These are phyloP conservation scores for Holacanthus passer DNA, from an alignment of 2,113 vertebrate species.

Conservation along the genomic window DNA sequence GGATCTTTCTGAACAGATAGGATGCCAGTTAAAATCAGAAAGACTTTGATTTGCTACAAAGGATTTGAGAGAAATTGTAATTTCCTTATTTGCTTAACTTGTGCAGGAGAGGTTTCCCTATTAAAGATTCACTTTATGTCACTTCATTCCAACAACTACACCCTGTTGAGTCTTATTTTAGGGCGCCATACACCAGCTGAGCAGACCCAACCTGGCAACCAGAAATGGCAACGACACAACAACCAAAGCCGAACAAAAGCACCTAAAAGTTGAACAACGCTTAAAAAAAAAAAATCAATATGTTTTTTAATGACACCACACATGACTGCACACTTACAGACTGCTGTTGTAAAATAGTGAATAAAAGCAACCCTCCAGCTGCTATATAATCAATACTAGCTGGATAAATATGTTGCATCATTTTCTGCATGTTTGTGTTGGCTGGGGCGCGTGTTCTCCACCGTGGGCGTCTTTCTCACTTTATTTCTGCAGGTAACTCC, in stretches of 20 bases:
- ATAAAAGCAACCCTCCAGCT: background rate
- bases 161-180: background rate
- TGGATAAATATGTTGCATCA: background rate
- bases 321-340: background rate
- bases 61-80: background rate
- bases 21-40: background rate
- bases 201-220: background rate
- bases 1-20: background rate
- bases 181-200: background rate
- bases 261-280: background rate
- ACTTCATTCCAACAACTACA: background rate
- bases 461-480: background rate
- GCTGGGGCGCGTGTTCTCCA: background rate
- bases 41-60: background rate
- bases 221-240: background rate
- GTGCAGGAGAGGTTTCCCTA: background rate
- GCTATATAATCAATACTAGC: constrained; percentile 1
- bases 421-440: background rate
- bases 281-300: background rate
- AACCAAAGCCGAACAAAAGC: background rate
- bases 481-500: background rate
- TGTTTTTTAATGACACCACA: background rate
- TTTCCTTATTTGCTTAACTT: background rate
- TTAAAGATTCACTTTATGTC: background rate
- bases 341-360: too few species aligned